These are phyloP conservation scores for Arrhamphus sclerolepis DNA, from an alignment of 2,797 vertebrate species.

Conservation along the genomic window DNA sequence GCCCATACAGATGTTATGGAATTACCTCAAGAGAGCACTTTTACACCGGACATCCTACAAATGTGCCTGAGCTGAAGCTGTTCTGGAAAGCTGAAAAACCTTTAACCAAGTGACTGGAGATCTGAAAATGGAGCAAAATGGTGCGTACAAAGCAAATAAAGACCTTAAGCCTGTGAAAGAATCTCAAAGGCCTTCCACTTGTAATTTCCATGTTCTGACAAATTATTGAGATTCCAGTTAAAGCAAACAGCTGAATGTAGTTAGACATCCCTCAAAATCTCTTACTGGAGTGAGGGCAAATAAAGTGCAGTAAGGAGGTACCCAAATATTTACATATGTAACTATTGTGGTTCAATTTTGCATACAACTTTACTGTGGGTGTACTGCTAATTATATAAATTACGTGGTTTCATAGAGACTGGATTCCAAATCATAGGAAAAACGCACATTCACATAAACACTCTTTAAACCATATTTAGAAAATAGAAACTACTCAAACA, in stretches of 20 bases:
- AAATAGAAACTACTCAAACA: too few relatives aligned
- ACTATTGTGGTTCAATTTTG: neutral
- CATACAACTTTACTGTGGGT: too few relatives aligned
- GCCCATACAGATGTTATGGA: too few relatives aligned
- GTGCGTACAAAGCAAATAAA: slow-evolving; percentile 1
- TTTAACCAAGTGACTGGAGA: slow-evolving; percentile 16
- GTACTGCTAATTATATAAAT: too few relatives aligned
- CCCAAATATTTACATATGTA: neutral
- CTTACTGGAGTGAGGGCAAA: neutral
- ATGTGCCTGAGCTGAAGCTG: too few relatives aligned
- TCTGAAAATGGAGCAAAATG: neutral
- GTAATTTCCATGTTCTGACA: slow-evolving; percentile 11
- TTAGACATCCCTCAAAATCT: neutral
- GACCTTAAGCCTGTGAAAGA: slow-evolving; percentile 11
- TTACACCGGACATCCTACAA: too few relatives aligned
- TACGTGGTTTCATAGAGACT: too few relatives aligned
- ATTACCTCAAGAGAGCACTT: too few relatives aligned
- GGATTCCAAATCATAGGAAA: too few relatives aligned
- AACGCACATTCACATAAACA: too few relatives aligned
- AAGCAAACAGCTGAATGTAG: neutral
- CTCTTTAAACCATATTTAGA: too few relatives aligned
- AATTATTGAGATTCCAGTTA: slow-evolving; percentile 12
- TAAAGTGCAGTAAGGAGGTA: neutral
- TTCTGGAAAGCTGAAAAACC: too few relatives aligned
- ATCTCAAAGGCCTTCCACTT: slow-evolving; percentile 22